Evolutionary conservation across 2,888 invertebrate species (phyloP), one percentile per base, ranked within the genome.

Genomic region (Eudasyphora cyanicolor): DNA sequence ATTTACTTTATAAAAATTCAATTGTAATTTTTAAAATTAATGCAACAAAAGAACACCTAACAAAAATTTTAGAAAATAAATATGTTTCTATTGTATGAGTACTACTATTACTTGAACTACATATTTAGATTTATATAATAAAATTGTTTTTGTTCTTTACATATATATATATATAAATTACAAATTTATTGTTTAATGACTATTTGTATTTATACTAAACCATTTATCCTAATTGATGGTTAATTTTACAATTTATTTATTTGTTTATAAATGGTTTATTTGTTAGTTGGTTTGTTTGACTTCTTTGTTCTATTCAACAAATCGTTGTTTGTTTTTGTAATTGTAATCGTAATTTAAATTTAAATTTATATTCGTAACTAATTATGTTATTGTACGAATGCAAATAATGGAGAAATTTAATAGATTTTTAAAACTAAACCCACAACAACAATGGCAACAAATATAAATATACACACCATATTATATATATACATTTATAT

Each of bases 401-500:
- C n/a, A n/a, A n/a, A n/a, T 17, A 70, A 45, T 21, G 7, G 38
- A 29, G 6, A 76, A 70, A 62, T 74, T 54, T 14, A 35, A 54
- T 71, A 71, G 54, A 71, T 71, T 54, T n/a, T 32, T 51, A 32
- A 70, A 32, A 45, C 42, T 69, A 45, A 49, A 71, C 69, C 27
- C 10, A 51, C 32, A 70, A 27, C 64, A 76, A 69, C 54, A 76
- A 76, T n/a, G n/a, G n/a, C 35, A 38, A 76, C 49, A 76, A 67
- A 64, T 64, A 64, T 76, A n/a, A n/a, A n/a, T n/a, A 64, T 29
- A 67, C 14, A 67, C 67, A 64, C 64, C 21, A 29, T 64, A 51
- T 76, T 76, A 60, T 74, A 69, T 82, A 54, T 62, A 80, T 69
- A 67, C 42, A 67, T 67, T 42, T 76, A 64, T 76, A 60, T 74